Evolutionary conservation across 2,888 invertebrate genomes (phyloP).

Genomic region (Eumerus sabulonum): DNA sequence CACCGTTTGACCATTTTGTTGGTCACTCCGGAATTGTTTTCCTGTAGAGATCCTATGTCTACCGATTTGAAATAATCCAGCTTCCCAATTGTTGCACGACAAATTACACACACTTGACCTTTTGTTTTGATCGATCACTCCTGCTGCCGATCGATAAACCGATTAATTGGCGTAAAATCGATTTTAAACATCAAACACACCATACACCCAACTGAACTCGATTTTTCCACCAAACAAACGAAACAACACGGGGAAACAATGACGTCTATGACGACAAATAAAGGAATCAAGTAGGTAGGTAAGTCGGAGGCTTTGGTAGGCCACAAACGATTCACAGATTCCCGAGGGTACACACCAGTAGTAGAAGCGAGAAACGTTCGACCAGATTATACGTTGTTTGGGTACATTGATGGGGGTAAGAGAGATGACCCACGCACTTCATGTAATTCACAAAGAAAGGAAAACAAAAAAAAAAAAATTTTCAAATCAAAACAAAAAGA

Average conservation of each 20-base stretch:
- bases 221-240: constrained; percentile 2
- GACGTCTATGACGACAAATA: no score
- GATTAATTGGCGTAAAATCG: not conserved
- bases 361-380: constrained; percentile 36
- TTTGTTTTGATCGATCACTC: constrained; percentile 28
- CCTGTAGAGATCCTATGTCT: constrained; percentile 79
- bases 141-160: constrained; percentile 25
- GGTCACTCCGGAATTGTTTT: constrained; percentile 79
- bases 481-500: constrained; percentile 33
- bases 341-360: constrained; percentile 29
- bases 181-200: constrained; percentile 37
- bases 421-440: constrained; percentile 64
- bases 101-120: not conserved
- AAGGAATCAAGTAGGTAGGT: no score
- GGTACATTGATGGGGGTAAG: constrained; percentile 51
- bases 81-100: constrained; percentile 73
- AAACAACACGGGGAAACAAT: constrained; percentile 7
- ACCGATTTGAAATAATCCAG: constrained; percentile 79
- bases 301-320: no score
- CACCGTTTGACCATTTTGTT: constrained; percentile 79
- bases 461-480: constrained; percentile 1
- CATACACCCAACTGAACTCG: constrained; percentile 21
- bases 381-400: constrained; percentile 20
- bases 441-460: constrained; percentile 56
- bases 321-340: constrained; percentile 2